Base-by-base conservation (phyloP, 2,797 vertebrate genomes). In the Orientallactaga sibirica region DNA sequence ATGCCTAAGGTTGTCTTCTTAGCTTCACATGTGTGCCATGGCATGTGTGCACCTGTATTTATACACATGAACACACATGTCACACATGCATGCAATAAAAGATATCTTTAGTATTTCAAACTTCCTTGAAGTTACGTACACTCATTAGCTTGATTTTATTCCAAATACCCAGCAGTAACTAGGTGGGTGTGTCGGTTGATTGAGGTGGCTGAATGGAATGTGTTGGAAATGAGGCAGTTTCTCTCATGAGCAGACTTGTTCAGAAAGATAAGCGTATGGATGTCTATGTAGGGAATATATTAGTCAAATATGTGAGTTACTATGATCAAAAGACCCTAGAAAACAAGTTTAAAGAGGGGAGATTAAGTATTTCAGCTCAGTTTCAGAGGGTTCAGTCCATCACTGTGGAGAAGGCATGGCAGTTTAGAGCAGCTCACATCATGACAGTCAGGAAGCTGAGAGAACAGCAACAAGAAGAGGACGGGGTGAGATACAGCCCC, bases 91-190 rank as follows among this genome's bases (percentile, higher is more conserved):
- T 48, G 48, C 48, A 48, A 48, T 48, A 48, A 48, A 48, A 48
- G 48, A 48, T 48, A 48, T 10, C 48, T 24, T 80, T 37, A 82
- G 33, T 84, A 43, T 93, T 95, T 85, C 88, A 85, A 37, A 61
- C 15, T 67, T 94, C 5, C 29, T 82, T 86, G 62, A 74, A 82
- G 43, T 4, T 71, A 55, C 6, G 25, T 43, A 52, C 25, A 14
- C 48, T 16, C 62, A 11, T 91, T 83, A 67, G n/a, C 84, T 76
- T 76, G 74, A 76, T 84, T 78, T 92, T 66, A 86, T 58, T 96
- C 91, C 48, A 96, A 24, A 62, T 66, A 70, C 11, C 6, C 74
- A 37, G 6, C 71, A 68, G 10, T 48, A 48, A 48, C 48, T n/a
- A 9, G 1, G 15, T 61, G 1, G 37, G 22, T 10, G 15, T 37